These are phyloP conservation scores for Frankliniella fusca DNA, from an alignment of 2,888 invertebrate species.

Conservation along the genomic window DNA sequence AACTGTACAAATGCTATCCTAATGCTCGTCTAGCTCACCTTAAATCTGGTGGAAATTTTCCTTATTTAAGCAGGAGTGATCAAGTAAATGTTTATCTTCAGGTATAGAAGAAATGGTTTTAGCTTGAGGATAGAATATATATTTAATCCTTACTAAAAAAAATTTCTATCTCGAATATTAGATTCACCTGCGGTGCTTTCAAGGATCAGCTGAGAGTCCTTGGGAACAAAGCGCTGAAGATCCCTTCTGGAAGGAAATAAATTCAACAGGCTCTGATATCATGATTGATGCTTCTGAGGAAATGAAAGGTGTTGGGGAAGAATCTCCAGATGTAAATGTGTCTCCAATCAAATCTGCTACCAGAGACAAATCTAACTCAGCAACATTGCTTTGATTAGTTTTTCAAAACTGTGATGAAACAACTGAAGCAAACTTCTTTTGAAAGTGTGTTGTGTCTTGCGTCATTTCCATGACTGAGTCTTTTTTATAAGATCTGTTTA, in stretches of 20 bases:
- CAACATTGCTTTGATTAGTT: neutral
- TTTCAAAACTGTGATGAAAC: neutral
- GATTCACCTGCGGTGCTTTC: conserved; percentile 71
- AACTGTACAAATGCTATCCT: conserved; percentile 80
- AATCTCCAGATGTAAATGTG: neutral
- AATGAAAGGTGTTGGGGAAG: neutral
- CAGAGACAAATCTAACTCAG: conserved; percentile 2
- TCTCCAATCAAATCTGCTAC: neutral
- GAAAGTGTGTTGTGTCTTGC: neutral
- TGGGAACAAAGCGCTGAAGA: conserved; percentile 47
- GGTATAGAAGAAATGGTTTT: conserved; percentile 52
- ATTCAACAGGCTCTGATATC: neutral
- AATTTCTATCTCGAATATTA: conserved; percentile 46
- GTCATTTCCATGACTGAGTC: neutral
- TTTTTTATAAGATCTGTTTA: neutral
- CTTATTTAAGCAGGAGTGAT: conserved; percentile 79
- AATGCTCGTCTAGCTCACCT: conserved; percentile 79
- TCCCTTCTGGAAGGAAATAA: neutral
- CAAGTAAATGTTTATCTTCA: conserved; percentile 86
- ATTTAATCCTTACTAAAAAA: neutral
- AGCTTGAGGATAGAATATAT: neutral
- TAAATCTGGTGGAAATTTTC: conserved; percentile 86
- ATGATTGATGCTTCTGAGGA: neutral
- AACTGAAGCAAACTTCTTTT: neutral
- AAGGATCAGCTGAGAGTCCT: conserved; percentile 57